Percentiles rank a stretch among this genome's conserved stretches.
phyloP scores from a whole-genome alignment of 2,797 vertebrate species.

The Hypotaenidia okinawae region DNA sequence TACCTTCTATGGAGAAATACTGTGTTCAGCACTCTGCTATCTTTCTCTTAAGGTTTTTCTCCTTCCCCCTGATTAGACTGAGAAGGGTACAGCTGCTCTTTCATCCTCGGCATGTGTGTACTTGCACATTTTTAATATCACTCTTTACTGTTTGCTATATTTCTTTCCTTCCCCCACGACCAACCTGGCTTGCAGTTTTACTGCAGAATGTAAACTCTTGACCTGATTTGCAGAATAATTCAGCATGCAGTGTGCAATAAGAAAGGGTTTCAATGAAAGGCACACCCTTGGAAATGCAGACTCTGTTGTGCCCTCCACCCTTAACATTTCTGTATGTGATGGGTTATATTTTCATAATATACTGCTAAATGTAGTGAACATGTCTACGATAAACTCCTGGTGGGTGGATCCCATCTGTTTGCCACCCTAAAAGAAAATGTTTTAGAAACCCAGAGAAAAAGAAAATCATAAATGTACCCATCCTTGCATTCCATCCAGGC shows the following conservation, averaged over 20 bases:
- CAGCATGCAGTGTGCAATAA: neutral
- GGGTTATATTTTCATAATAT: constrained; percentile 12
- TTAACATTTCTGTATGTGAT: neutral
- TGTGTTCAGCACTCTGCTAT: neutral
- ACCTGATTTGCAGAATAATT: neutral
- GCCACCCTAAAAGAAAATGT: neutral
- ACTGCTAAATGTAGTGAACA: constrained; percentile 7
- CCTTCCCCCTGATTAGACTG: neutral
- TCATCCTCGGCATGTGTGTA: neutral
- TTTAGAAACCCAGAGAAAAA: constrained; percentile 2
- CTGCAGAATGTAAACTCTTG: neutral
- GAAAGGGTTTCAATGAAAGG: neutral
- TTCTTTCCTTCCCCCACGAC: neutral
- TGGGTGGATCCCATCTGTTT: constrained; percentile 48
- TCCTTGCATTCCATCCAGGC: neutral
- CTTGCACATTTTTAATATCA: neutral
- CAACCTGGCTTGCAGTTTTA: neutral
- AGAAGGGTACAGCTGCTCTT: neutral
- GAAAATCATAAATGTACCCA: neutral
- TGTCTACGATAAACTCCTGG: neutral
- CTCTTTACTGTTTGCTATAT: neutral
- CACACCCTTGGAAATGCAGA: neutral
- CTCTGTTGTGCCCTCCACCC: neutral
- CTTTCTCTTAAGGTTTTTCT: neutral
- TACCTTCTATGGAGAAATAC: neutral